Conservation (phyloP, 2,888 invertebrate species). For the Deilephila porcellus region DNA sequence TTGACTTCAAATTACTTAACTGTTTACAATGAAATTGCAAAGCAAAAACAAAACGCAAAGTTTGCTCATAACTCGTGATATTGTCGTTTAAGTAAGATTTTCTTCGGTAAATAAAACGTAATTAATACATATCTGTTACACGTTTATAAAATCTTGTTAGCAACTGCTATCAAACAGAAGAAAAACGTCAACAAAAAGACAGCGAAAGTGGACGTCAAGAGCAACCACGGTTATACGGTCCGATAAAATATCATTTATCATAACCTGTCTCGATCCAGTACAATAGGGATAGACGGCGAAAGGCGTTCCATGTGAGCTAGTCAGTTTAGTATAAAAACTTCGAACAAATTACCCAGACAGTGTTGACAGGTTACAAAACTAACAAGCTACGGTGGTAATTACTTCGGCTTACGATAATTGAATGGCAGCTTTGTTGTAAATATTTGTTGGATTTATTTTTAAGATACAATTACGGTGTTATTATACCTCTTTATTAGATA, state of each 20-base stretch:
- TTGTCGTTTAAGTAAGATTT: too few species aligned
- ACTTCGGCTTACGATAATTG: neutral
- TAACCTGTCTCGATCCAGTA: neutral
- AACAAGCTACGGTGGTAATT: neutral
- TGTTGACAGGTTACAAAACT: neutral
- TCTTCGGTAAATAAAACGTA: neutral
- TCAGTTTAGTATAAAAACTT: neutral
- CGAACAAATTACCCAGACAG: neutral
- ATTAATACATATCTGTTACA: neutral
- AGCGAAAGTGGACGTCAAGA: constrained; percentile 6
- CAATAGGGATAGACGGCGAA: neutral
- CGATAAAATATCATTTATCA: constrained; percentile 1
- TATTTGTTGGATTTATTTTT: neutral
- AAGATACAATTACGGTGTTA: too few species aligned
- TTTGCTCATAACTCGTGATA: neutral
- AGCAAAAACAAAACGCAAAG: neutral
- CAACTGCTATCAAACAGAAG: neutral
- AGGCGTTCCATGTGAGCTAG: neutral
- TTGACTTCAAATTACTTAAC: constrained; percentile 9
- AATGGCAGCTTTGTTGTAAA: neutral
- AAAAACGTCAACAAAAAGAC: constrained; percentile 14
- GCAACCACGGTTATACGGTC: neutral
- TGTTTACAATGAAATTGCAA: neutral
- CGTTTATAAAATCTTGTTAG: neutral
- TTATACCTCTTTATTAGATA: too few species aligned